A percentile compares a stretch with the other conserved stretches of the same genome.
These are phyloP conservation scores for Valencia hispanica DNA, from an alignment of 2,797 vertebrate genomes.

Conservation along the genomic window DNA sequence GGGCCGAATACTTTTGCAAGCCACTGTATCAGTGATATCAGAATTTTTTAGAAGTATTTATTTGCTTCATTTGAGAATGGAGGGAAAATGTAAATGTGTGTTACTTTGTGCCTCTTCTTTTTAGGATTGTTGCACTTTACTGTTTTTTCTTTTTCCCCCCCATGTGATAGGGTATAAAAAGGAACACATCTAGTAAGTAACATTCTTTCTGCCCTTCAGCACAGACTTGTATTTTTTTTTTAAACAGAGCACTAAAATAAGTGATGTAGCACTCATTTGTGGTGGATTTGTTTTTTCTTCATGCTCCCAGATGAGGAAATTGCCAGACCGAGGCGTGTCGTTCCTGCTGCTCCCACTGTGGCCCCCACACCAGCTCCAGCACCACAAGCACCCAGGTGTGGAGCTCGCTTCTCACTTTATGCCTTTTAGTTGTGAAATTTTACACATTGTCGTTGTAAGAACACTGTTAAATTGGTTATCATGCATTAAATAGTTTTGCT, in stretches of 20 bases:
- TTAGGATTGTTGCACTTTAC: conserved; percentile 37
- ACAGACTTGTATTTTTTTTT: conserved; percentile 1
- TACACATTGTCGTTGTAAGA: background rate
- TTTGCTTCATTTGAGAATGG: background rate
- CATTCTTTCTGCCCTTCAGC: background rate
- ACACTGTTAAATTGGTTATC: background rate
- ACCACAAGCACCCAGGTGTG: conserved; percentile 84
- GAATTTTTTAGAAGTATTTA: background rate
- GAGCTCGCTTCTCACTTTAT: background rate
- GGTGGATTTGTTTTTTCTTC: background rate
- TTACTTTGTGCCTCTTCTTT: background rate
- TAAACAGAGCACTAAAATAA: conserved; percentile 1
- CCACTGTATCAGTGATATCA: background rate
- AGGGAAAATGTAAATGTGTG: background rate
- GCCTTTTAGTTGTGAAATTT: background rate
- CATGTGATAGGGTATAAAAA: conserved; percentile 91
- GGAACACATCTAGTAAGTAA: conserved; percentile 94
- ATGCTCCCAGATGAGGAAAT: conserved; percentile 90
- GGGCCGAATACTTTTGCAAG: no score
- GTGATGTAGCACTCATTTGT: background rate
- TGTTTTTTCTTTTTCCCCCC: conserved; percentile 36
- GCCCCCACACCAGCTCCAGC: conserved; percentile 75
- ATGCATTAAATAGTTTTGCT: background rate
- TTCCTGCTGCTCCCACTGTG: conserved; percentile 76
- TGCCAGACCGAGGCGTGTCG: conserved; percentile 89